phyloP scores from a whole-genome alignment of 2,888 invertebrate genomes.

The Metallyticus violacea region DNA sequence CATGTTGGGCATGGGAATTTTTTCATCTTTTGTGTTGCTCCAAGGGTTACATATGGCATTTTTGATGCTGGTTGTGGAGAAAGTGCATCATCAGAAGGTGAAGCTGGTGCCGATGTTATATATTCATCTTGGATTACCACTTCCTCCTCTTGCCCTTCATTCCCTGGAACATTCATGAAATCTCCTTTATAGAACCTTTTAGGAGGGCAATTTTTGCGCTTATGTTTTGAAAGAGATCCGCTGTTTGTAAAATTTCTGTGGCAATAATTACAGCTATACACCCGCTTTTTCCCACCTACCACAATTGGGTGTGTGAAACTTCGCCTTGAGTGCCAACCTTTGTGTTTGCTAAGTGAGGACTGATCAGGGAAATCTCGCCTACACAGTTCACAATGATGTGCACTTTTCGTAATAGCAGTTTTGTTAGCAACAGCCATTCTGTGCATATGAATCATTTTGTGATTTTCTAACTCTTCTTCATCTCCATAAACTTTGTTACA shows the following conservation, averaged over 20 bases:
- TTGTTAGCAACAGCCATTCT: neutral
- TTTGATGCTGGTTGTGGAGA: neutral
- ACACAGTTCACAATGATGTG: constrained; percentile 5
- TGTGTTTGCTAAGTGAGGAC: constrained; percentile 60
- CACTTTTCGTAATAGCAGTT: neutral
- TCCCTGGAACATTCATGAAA: neutral
- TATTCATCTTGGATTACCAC: neutral
- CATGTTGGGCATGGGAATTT: constrained; percentile 47
- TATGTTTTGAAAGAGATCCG: constrained; percentile 12
- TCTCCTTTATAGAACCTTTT: neutral
- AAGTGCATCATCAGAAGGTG: neutral
- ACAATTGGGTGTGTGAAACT: neutral
- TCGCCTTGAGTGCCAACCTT: constrained; percentile 53
- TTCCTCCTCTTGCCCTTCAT: neutral
- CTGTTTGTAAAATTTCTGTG: constrained; percentile 7
- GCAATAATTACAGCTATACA: neutral
- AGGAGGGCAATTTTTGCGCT: neutral
- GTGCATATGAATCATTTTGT: constrained; percentile 21
- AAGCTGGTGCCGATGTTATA: neutral
- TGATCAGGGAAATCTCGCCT: constrained; percentile 44
- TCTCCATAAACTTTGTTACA: constrained; percentile 61
- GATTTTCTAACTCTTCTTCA: constrained; percentile 7
- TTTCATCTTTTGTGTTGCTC: neutral
- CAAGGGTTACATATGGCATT: neutral
- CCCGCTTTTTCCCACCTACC: neutral